Evolutionary conservation across 2,888 invertebrate genomes (phyloP).

Genomic region (Hypena proboscidalis): DNA sequence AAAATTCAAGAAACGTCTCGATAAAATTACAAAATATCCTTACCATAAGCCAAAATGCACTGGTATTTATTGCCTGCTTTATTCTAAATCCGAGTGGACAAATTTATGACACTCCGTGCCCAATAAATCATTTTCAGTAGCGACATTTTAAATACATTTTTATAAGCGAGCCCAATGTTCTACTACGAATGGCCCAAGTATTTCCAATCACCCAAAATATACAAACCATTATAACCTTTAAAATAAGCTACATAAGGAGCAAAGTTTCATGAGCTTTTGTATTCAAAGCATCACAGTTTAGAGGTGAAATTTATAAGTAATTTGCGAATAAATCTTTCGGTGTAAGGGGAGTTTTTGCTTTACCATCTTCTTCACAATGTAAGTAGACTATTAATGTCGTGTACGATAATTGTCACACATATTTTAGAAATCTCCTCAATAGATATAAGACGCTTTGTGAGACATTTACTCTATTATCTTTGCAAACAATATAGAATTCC

Average conservation of each 20-base stretch:
- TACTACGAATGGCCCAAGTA: slow-evolving; percentile 44
- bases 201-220: slow-evolving; percentile 28
- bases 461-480: slow-evolving; percentile 56
- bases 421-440: slow-evolving; percentile 76
- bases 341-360: slow-evolving; percentile 72
- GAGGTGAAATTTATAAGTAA: slow-evolving; percentile 82
- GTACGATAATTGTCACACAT: slow-evolving; percentile 86
- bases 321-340: slow-evolving; percentile 83
- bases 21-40: slow-evolving; percentile 20
- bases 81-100: slow-evolving; percentile 78
- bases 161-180: slow-evolving; percentile 80
- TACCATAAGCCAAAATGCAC: slow-evolving; percentile 23
- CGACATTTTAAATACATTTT: slow-evolving; percentile 85
- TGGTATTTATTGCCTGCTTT: slow-evolving; percentile 71
- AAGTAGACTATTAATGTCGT: slow-evolving; percentile 82
- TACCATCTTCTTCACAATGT: slow-evolving; percentile 68
- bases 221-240: slow-evolving; percentile 34
- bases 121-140: slow-evolving; percentile 78
- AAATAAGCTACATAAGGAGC: slow-evolving; percentile 1
- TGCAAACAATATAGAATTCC: slow-evolving; percentile 47
- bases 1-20: slow-evolving; percentile 19
- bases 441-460: slow-evolving; percentile 52
- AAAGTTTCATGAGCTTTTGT: slow-evolving; percentile 22
- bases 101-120: slow-evolving; percentile 79
- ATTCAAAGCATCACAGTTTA: slow-evolving; percentile 45